Percentiles rank a stretch among this genome's conserved stretches.
phyloP scores from a whole-genome alignment of 2,888 invertebrate species.

The Doris montereyensis region DNA sequence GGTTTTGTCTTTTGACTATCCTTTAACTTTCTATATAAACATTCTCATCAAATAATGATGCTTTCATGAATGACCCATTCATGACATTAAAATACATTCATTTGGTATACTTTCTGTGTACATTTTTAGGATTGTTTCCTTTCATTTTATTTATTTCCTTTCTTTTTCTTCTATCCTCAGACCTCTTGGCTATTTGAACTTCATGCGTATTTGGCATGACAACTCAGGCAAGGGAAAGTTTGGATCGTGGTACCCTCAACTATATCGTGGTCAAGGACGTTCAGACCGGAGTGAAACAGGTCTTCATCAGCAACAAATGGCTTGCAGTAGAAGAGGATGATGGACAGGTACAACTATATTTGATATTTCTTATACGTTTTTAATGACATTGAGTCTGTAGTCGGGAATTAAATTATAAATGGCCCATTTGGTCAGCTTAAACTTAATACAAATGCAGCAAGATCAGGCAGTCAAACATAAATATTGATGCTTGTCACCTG shows the following conservation, averaged over 20 bases:
- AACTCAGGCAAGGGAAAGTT: slow-evolving; percentile 73
- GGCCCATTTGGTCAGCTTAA: background rate
- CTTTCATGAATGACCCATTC: too few relatives aligned
- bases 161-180: slow-evolving; percentile 64
- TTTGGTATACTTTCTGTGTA: too few relatives aligned
- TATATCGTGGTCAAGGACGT: slow-evolving; percentile 74
- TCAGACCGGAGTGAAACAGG: slow-evolving; percentile 73
- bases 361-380: too few relatives aligned
- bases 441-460: too few relatives aligned
- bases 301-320: slow-evolving; percentile 74
- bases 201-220: slow-evolving; percentile 75
- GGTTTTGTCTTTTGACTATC: too few relatives aligned
- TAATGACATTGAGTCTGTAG: background rate
- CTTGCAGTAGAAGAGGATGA: slow-evolving; percentile 75
- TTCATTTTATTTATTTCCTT: too few relatives aligned
- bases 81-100: too few relatives aligned
- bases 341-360: slow-evolving; percentile 70
- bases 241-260: slow-evolving; percentile 74
- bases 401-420: background rate
- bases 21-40: too few relatives aligned
- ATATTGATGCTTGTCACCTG: background rate
- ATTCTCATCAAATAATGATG: too few relatives aligned
- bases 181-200: slow-evolving; percentile 73
- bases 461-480: too few relatives aligned
- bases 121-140: too few relatives aligned